Base-by-base conservation (phyloP, 2,797 vertebrate genomes). In the Myotis findleyi region DNA sequence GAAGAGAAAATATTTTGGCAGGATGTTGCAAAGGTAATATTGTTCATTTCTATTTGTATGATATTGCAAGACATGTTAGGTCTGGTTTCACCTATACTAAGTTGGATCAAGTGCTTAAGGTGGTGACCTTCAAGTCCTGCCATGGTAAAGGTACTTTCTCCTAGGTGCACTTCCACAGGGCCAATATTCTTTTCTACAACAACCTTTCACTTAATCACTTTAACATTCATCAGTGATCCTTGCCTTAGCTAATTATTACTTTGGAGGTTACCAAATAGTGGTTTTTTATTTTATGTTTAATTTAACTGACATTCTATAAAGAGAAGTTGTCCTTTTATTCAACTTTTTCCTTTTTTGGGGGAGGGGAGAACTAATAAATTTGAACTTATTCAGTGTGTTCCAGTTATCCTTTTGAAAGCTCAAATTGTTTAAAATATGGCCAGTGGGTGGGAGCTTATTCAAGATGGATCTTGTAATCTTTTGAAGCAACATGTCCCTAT, bases 211-310 rank as follows among this genome's bases (percentile, higher is more conserved):
- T 6, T 80, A 68, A 59, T 84, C 68, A 11, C 44, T 51, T 73
- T 33, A 92, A 36, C 51, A 71, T 71, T 92, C 44, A 64, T 47
- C 64, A 76, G 2, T 53, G 41, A 85, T 62, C 49, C n/a, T 89
- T 80, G 21, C 11, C 55, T 85, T 62, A 17, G 49, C 53, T 23
- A 30, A 87, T 79, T 71, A 79, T 73, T 41, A 55, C 25, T 51
- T 91, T 72, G 38, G n/a, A 71, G 25, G 0, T 68, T 87, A 84
- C 38, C 55, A 91, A 72, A 79, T 33, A 64, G 44, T 83, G 14
- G 47, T 72, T 82, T 87, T 47, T 87, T 73, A 90, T 81, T 89
- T 51, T 57, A 57, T 36, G 44, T 87, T 73, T 75, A 95, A 80
- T 89, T 82, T 69, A 76, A 88, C 18, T 57, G 47, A 11, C 17